Conservation (phyloP, 2,888 invertebrate genomes). For the Drosophila nigritarsus region DNA sequence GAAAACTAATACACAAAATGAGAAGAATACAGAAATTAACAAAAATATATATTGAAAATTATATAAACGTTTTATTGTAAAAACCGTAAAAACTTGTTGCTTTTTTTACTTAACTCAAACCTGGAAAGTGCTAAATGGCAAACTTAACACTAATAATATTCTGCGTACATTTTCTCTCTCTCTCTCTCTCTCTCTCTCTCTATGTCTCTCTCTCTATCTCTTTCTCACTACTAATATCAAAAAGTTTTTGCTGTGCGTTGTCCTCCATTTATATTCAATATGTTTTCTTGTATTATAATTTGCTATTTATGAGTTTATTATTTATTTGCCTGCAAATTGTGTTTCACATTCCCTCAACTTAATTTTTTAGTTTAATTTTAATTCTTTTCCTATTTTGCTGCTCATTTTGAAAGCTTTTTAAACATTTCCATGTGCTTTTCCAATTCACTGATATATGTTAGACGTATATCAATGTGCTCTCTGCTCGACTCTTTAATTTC, state of each 20-base stretch:
- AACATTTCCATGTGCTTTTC: constrained; percentile 26
- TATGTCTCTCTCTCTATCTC: constrained; percentile 41
- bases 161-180: constrained; percentile 54
- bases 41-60: constrained; percentile 70
- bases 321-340: background rate
- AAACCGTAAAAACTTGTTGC: constrained; percentile 78
- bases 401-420: constrained; percentile 25
- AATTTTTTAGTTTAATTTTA: background rate
- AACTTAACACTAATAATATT: constrained; percentile 57
- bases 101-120: constrained; percentile 71
- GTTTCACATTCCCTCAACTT: constrained; percentile 1
- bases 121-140: constrained; percentile 68
- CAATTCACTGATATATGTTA: constrained; percentile 39
- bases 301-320: constrained; percentile 33
- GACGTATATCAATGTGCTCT: constrained; percentile 51
- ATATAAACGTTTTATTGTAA: constrained; percentile 82
- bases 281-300: constrained; percentile 20
- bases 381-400: constrained; percentile 8
- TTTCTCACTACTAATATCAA: constrained; percentile 46
- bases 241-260: constrained; percentile 66
- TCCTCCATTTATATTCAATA: constrained; percentile 27
- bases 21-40: constrained; percentile 45
- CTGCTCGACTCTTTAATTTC: constrained; percentile 42
- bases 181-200: constrained; percentile 38
- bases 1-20: constrained; percentile 42